These are phyloP conservation scores for Myanophis thanlyinensis DNA, from an alignment of 2,113 vertebrate genomes.

Conservation along the genomic window DNA sequence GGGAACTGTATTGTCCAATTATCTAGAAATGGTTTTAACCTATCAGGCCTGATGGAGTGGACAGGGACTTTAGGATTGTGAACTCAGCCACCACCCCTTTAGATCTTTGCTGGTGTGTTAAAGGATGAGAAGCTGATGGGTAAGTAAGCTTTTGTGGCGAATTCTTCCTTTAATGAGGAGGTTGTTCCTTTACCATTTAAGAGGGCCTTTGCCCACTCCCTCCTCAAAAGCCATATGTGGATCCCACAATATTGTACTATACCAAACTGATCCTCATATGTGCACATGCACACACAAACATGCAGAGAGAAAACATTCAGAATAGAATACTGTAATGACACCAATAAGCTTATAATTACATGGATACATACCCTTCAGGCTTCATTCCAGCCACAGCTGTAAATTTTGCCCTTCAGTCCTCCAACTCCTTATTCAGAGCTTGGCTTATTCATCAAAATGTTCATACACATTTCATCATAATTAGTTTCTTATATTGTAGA, in stretches of 20 bases:
- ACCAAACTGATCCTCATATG: neutral
- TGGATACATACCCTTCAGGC: neutral
- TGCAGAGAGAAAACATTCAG: neutral
- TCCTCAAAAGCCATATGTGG: neutral
- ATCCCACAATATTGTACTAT: neutral
- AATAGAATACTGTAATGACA: neutral
- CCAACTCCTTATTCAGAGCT: neutral
- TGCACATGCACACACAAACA: neutral
- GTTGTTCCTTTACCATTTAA: neutral
- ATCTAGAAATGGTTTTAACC: neutral
- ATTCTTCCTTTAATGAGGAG: neutral
- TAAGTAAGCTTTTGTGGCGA: neutral
- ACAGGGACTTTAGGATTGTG: neutral
- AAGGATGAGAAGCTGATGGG: neutral
- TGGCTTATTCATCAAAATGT: neutral
- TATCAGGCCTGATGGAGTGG: neutral
- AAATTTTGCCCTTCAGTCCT: neutral
- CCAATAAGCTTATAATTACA: slow-evolving; percentile 12
- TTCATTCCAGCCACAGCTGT: neutral
- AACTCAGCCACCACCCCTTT: neutral
- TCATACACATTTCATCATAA: neutral
- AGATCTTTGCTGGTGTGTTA: neutral
- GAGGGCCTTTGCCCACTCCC: neutral
- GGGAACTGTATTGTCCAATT: neutral
- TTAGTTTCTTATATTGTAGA: neutral